Evolutionary conservation across 2,888 invertebrate genomes (phyloP).

Genomic region (Dasysyrphus albostriatus): DNA sequence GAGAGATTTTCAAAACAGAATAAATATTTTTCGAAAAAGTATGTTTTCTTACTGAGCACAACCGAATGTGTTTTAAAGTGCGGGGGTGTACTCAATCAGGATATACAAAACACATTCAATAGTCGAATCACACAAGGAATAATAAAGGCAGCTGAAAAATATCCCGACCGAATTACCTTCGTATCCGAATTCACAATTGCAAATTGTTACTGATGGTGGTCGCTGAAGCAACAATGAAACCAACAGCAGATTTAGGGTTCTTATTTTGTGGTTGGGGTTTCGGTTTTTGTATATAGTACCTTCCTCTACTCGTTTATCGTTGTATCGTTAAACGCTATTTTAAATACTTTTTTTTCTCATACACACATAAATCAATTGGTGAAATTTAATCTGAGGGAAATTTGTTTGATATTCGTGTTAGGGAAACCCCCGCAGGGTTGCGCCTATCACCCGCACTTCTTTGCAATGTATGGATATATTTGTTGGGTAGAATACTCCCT

Average conservation of each 20-base stretch:
- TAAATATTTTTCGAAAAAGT: not conserved
- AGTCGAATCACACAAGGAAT: not conserved
- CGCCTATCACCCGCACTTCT: constrained; percentile 15
- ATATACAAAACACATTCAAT: constrained; percentile 33
- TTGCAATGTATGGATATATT: not conserved
- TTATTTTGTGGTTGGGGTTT: constrained; percentile 42
- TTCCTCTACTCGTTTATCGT: not conserved
- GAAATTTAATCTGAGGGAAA: constrained; percentile 39
- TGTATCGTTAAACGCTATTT: not conserved
- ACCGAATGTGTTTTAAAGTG: constrained; percentile 13
- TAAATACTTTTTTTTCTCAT: constrained; percentile 38
- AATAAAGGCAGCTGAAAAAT: constrained; percentile 49
- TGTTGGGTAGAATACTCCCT: not conserved
- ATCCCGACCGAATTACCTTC: not conserved
- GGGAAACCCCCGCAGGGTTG: constrained; percentile 15
- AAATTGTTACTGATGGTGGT: constrained; percentile 47
- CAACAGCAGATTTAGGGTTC: constrained; percentile 47
- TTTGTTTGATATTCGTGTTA: constrained; percentile 25
- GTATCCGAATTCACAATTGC: constrained; percentile 41
- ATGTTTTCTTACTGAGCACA: constrained; percentile 10
- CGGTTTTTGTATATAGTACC: constrained; percentile 15
- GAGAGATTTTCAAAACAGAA: constrained; percentile 45
- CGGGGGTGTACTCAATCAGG: constrained; percentile 48
- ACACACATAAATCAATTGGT: constrained; percentile 48
- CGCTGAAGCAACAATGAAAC: constrained; percentile 46